These are phyloP conservation scores for Hycleus phaleratus DNA, from an alignment of 1,140 invertebrate species.

Conservation along the genomic window DNA sequence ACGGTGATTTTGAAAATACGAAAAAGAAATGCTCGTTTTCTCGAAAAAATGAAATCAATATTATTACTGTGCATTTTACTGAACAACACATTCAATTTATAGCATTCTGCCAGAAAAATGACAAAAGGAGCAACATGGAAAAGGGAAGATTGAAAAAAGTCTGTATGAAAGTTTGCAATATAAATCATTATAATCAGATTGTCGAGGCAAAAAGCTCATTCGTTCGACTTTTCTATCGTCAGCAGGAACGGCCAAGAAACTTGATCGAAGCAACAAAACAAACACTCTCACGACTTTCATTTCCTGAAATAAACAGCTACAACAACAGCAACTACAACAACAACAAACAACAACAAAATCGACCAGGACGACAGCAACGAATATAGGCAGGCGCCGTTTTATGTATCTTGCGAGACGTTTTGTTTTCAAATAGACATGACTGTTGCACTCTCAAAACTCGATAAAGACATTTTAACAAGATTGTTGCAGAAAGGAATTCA, in stretches of 20 bases:
- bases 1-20: too few species aligned
- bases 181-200: conserved; percentile 25
- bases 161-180: conserved; percentile 11
- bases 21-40: too few species aligned
- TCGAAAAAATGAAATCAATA: too few species aligned
- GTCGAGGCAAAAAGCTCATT: conserved; percentile 16
- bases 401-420: conserved; percentile 17
- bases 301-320: conserved; percentile 29
- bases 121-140: too few species aligned
- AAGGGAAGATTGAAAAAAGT: neutral
- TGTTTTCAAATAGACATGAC: conserved; percentile 8
- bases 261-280: conserved; percentile 30
- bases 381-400: conserved; percentile 17
- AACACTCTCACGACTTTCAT: conserved; percentile 27
- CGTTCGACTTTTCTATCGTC: conserved; percentile 21
- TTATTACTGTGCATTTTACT: too few species aligned
- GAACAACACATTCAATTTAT: too few species aligned
- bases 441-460: conserved; percentile 5
- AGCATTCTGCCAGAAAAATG: too few species aligned
- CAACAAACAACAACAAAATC: conserved; percentile 4
- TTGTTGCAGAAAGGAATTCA: too few species aligned
- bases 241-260: conserved; percentile 24
- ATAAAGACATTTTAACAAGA: conserved; percentile 15
- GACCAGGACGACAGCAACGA: too few species aligned
- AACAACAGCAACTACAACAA: conserved; percentile 16